Conservation (phyloP, 2,888 invertebrate species). For the Nezara viridula region DNA sequence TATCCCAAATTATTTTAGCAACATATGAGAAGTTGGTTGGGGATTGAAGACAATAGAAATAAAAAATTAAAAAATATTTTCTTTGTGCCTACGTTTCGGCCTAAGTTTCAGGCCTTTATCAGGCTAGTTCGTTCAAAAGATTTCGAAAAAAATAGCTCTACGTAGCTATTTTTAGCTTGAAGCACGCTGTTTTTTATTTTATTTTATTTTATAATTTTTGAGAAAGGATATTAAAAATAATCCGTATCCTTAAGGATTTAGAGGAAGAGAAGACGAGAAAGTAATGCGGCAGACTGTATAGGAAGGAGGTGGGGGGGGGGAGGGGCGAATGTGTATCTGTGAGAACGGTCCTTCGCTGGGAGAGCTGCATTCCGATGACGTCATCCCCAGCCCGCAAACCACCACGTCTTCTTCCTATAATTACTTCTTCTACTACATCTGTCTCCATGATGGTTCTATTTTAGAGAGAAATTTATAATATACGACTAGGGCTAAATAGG, state of each 20-base stretch:
- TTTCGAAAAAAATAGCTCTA: no score
- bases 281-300: constrained; percentile 10
- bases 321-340: constrained; percentile 49
- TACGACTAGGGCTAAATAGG: background rate
- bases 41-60: no score
- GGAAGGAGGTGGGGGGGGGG: background rate
- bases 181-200: background rate
- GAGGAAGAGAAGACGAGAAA: background rate
- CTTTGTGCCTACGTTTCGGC: no score
- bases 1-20: no score
- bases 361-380: constrained; percentile 56
- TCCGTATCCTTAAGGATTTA: background rate
- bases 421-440: constrained; percentile 46
- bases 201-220: background rate
- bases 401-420: constrained; percentile 48
- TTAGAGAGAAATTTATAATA: background rate
- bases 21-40: no score
- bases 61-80: no score
- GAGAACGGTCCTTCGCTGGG: constrained; percentile 46
- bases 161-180: no score
- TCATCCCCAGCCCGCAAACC: constrained; percentile 52
- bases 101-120: no score
- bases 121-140: no score
- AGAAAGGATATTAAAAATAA: background rate
- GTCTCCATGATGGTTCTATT: background rate